Conservation (phyloP, 2,113 vertebrate genomes). For the Bambusicola thoracicus region DNA sequence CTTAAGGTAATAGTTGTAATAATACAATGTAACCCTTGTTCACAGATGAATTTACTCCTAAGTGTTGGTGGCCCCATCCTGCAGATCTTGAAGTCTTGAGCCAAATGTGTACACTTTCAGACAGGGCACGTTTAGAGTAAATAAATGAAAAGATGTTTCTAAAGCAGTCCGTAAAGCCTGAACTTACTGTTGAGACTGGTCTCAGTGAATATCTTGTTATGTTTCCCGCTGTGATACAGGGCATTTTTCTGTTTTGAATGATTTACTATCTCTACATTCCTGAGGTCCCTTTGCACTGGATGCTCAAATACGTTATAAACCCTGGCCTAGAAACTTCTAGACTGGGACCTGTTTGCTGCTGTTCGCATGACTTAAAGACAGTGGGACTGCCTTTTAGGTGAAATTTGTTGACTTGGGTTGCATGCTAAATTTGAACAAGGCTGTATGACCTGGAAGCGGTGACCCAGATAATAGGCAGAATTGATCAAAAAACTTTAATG, state of each 20-base stretch:
- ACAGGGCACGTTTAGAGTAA: rapidly evolving
- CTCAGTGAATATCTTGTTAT: background rate
- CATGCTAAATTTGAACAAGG: background rate
- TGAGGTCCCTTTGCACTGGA: background rate
- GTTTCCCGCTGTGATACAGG: background rate
- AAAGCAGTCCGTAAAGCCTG: background rate
- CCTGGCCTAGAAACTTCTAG: background rate
- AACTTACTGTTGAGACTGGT: background rate
- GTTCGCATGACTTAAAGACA: background rate
- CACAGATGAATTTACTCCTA: background rate
- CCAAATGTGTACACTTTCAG: background rate
- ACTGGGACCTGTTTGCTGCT: background rate
- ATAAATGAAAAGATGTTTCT: background rate
- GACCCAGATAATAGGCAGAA: background rate
- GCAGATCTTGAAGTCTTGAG: background rate
- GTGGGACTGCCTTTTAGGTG: background rate
- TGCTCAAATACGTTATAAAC: background rate
- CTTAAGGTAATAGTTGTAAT: background rate
- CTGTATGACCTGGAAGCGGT: background rate
- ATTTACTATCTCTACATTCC: background rate
- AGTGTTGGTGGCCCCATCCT: background rate
- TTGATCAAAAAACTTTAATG: background rate
- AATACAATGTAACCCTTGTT: background rate
- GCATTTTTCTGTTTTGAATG: background rate
- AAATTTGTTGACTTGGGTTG: background rate